These are phyloP conservation scores for Aleiodes testaceus DNA, from an alignment of 2,888 invertebrate genomes.

Conservation along the genomic window DNA sequence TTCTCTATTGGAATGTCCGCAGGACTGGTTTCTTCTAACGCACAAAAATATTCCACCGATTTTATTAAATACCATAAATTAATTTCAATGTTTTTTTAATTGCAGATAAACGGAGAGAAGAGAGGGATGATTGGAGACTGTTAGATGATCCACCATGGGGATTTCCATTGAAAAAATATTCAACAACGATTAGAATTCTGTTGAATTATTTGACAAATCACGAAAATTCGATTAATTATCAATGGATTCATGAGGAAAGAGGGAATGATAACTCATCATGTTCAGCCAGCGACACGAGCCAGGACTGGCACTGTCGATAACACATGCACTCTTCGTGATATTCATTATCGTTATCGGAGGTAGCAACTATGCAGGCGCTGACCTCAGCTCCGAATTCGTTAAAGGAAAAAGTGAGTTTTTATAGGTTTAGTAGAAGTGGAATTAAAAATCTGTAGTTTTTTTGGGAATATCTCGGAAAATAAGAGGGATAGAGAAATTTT, in stretches of 20 bases:
- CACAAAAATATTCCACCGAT: slow-evolving; percentile 4
- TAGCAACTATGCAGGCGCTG: slow-evolving; percentile 64
- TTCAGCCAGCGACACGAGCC: slow-evolving; percentile 66
- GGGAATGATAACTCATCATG: slow-evolving; percentile 72
- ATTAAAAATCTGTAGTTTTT: no score
- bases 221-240: no score
- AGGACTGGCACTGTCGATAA: slow-evolving; percentile 63
- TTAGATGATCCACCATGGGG: slow-evolving; percentile 45
- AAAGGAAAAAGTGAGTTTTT: slow-evolving; percentile 84
- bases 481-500: no score
- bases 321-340: slow-evolving; percentile 57
- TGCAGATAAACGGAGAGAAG: slow-evolving; percentile 26
- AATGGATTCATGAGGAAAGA: slow-evolving; percentile 53
- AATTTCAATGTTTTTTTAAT: slow-evolving; percentile 30
- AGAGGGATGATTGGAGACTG: slow-evolving; percentile 36
- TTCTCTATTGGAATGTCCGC: neutral
- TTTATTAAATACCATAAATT: slow-evolving; percentile 5
- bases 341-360: slow-evolving; percentile 60
- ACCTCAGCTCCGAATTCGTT: slow-evolving; percentile 80
- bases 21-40: slow-evolving; percentile 11
- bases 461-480: no score
- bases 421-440: neutral
- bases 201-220: no score
- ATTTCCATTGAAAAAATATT: neutral
- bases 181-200: neutral